A percentile compares a stretch with the other conserved stretches of the same genome.
These are phyloP conservation scores for Paraescarpia echinospica DNA, from an alignment of 1,140 invertebrate genomes.

Conservation along the genomic window DNA sequence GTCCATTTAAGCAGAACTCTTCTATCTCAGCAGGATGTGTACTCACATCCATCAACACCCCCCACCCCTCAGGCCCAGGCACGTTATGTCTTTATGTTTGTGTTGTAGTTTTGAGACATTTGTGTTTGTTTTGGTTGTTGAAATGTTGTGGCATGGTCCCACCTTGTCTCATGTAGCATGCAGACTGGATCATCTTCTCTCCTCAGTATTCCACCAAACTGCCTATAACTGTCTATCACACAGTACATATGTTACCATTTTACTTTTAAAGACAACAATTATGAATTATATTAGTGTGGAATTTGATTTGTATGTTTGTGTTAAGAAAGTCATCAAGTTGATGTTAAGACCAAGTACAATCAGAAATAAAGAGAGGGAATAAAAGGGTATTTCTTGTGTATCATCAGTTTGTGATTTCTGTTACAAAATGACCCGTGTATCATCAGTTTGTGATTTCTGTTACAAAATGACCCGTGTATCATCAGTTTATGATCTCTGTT, in stretches of 20 bases:
- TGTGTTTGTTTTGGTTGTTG: not conserved
- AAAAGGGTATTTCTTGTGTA: not conserved
- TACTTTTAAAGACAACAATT: no score
- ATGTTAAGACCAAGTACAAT: no score
- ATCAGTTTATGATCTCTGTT: not conserved
- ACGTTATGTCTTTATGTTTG: not conserved
- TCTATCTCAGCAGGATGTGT: no score
- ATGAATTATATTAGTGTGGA: no score
- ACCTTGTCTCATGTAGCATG: not conserved
- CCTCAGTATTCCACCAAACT: not conserved
- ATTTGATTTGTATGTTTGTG: no score
- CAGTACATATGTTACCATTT: not conserved
- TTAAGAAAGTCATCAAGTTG: no score
- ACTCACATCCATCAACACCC: no score
- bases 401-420: not conserved
- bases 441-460: not conserved
- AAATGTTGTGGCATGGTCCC: not conserved
- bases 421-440: not conserved
- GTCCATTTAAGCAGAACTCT: no score
- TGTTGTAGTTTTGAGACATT: not conserved
- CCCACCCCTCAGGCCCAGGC: no score
- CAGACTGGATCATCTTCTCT: not conserved
- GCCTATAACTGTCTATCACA: not conserved
- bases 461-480: not conserved
- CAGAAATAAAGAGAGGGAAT: no score